Conservation (phyloP, 2,113 vertebrate genomes). For the Osmerus eperlanus region DNA sequence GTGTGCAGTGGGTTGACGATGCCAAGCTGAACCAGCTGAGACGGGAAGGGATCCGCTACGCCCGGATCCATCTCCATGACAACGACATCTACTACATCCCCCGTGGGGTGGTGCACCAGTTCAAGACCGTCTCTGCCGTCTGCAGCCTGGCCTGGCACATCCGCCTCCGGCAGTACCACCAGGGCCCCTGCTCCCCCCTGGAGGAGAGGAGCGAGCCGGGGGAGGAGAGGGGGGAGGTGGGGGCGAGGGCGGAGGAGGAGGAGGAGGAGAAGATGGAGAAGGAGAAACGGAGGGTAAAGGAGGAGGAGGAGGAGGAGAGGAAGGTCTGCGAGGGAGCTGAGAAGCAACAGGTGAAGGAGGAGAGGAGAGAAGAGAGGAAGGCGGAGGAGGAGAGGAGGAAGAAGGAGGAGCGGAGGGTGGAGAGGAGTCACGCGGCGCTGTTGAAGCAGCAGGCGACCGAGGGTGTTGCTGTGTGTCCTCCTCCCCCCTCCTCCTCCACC, state of each 20-base stretch:
- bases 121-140: constrained; percentile 95
- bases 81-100: constrained; percentile 98
- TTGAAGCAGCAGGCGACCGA: constrained; percentile 44
- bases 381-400: constrained; percentile 13
- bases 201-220: constrained; percentile 17
- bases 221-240: constrained; percentile 14
- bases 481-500: no score
- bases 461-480: no score
- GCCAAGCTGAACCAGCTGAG: constrained; percentile 98
- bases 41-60: constrained; percentile 94
- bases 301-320: constrained; percentile 7
- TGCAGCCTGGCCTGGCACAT: constrained; percentile 97
- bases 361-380: constrained; percentile 24
- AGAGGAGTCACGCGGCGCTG: not conserved
- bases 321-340: not conserved
- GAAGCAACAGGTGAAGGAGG: not conserved
- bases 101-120: constrained; percentile 96
- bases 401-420: not conserved
- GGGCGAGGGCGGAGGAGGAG: constrained; percentile 5
- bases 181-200: constrained; percentile 1
- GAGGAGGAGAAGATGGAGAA: not conserved
- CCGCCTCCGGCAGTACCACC: constrained; percentile 85
- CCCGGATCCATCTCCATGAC: constrained; percentile 91
- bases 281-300: not conserved
- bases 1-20: constrained; percentile 97